Percentiles rank a stretch among this genome's conserved stretches.
Evolutionary conservation across 2,888 invertebrate species (phyloP).

Genomic region (Nomada fabriciana): DNA sequence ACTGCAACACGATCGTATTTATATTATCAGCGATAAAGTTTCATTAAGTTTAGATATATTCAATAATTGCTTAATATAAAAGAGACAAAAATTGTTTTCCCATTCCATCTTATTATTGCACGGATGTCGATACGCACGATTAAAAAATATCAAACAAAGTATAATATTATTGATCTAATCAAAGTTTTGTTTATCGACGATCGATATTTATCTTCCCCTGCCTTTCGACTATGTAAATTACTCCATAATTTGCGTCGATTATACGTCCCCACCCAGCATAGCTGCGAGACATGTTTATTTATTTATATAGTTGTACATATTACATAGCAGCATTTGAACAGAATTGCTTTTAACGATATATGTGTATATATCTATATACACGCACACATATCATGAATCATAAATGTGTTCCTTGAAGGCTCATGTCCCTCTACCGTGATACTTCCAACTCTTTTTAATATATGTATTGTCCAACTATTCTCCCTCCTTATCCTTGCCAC

Average conservation of each 20-base stretch:
- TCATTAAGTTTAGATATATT: too few species aligned
- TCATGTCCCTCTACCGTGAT: conserved; percentile 24
- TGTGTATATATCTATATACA: neutral
- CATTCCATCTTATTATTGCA: too few species aligned
- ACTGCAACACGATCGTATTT: neutral
- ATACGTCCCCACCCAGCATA: neutral
- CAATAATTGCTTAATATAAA: too few species aligned
- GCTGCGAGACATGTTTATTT: neutral
- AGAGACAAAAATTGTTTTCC: too few species aligned
- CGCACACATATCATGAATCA: conserved; percentile 28
- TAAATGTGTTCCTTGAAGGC: conserved; percentile 32
- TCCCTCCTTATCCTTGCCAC: conserved; percentile 23
- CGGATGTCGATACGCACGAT: too few species aligned
- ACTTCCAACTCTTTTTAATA: conserved; percentile 28
- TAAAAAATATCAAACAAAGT: neutral
- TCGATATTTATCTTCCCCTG: conserved; percentile 28
- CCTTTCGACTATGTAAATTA: conserved; percentile 6
- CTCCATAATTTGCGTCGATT: neutral
- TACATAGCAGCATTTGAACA: neutral
- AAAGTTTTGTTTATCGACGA: conserved; percentile 38
- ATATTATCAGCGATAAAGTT: neutral
- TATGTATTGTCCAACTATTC: conserved; percentile 11
- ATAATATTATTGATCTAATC: conserved; percentile 36
- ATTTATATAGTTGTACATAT: conserved; percentile 7
- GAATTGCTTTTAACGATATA: neutral